Base-by-base conservation (phyloP, 2,797 vertebrate genomes). In the Erithacus rubecula region DNA sequence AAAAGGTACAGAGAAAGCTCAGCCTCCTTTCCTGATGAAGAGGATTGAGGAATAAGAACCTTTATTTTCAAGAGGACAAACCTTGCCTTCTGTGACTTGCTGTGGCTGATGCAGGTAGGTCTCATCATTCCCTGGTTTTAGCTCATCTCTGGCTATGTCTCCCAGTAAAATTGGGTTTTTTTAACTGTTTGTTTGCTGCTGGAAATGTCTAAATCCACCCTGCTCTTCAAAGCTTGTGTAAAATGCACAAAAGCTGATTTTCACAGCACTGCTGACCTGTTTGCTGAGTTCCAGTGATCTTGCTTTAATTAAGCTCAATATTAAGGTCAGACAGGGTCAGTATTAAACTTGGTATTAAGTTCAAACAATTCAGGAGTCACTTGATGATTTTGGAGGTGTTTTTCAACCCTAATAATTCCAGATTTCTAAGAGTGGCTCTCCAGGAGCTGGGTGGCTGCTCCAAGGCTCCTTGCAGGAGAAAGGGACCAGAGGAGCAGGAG, bases 11-110 rank as follows among this genome's bases (percentile, higher is more conserved):
- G 7, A 1, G 4, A 52, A 34, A 0, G 2, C 4, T 0, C 0
- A 0, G 2, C 0, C 0, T 2, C 0, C 2, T 55, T 1, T 69
- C 0, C 1, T 12, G 5, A 2, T 5, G 20, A 37, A 51, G 29
- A 49, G 5, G 9, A 0, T 39, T 5, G 3, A 26, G 30, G 29
- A 9, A 5, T 1, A 3, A 3, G 9, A 46, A 4, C 3, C 12
- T 49, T 41, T 8, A 8, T 36, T 47, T 83, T 36, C 13, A 18
- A 17, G 70, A 76, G 32, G 30, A 15, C 1, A 2, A 36, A 2
- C 9, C 8, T 49, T 27, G 4, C 4, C n/a, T 44, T 37, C 18
- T 1, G 0, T 30, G 16, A 4, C 6, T 41, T 34, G 8, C 17
- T 49, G 41, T 2, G 18, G 1, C 11, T 36, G 36, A 0, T 46